phyloP scores from a whole-genome alignment of 2,888 invertebrate species.

The Mythimna impura region DNA sequence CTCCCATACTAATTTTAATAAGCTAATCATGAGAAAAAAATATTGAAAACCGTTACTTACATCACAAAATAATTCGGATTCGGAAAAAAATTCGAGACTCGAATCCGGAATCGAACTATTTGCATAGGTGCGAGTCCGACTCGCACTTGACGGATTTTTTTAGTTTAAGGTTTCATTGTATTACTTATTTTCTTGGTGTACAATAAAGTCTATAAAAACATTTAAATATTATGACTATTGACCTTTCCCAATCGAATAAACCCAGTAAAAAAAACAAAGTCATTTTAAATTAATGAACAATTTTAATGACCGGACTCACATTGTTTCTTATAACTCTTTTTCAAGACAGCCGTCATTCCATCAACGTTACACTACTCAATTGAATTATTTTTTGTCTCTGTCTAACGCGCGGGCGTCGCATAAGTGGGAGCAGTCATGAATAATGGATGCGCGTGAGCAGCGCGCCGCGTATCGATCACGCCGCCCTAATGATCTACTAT shows the following conservation, averaged over 20 bases:
- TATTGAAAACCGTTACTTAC: too few relatives aligned
- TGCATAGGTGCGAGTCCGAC: too few relatives aligned
- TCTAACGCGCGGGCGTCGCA: conserved; percentile 45
- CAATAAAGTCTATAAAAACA: too few relatives aligned
- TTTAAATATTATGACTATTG: too few relatives aligned
- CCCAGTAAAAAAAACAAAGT: not conserved
- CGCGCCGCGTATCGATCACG: conserved; percentile 65
- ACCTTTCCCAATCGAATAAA: not conserved
- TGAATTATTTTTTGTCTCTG: conserved; percentile 57
- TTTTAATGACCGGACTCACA: conserved; percentile 44
- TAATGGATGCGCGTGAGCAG: conserved; percentile 56
- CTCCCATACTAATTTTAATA: too few relatives aligned
- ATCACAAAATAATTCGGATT: too few relatives aligned
- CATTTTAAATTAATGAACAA: conserved; percentile 43
- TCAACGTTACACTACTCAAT: conserved; percentile 59
- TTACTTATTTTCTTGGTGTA: too few relatives aligned
- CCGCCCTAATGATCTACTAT: conserved; percentile 68
- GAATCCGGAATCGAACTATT: too few relatives aligned
- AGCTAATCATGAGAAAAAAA: too few relatives aligned
- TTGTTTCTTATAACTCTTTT: conserved; percentile 39
- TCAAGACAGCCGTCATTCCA: conserved; percentile 43
- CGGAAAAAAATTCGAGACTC: too few relatives aligned
- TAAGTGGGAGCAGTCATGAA: conserved; percentile 52
- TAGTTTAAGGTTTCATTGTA: too few relatives aligned
- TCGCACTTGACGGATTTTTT: too few relatives aligned